Base-by-base conservation (phyloP, 64 coral and sea anemone species). In the Platygyra sinensis region DNA sequence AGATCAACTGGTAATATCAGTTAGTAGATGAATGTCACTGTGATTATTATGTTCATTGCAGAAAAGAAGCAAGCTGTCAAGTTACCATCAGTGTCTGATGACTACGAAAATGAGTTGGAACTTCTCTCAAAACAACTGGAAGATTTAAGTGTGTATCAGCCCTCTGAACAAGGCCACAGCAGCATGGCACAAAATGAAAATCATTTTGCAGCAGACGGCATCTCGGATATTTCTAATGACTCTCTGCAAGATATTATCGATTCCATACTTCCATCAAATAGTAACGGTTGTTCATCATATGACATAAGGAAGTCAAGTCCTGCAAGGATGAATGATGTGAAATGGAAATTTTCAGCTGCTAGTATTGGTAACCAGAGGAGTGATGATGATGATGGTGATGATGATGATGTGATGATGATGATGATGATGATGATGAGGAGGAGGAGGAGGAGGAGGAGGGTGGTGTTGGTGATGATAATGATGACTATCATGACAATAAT, bases 211-310 rank as follows among this genome's bases (percentile, higher is more conserved):
- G 42, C 2, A 25, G 65, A 5, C 29, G 54, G 1, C 22, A 10
- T 25, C n/a, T n/a, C 20, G 10, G 39, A 85, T 9, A 18, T 16
- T 4, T 46, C 8, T 6, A 22, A 17, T 0, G 81, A 85, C 0
- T 85, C 81, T 25, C 20, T 72, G 22, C 81, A 85, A 64, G 62
- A 72, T 4, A 71, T 85, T 36, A 85, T 85, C 24, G 81, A 85
- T 51, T 85, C 81, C 5, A 50, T 85, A 85, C 60, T 85, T 5
- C 81, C 81, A 52, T 46, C 19, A n/a, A 22, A 11, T 24, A 30
- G 11, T 29, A 46, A 18, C 62, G 57, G 33, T 75, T 1, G n/a
- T 22, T 13, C 32, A 11, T 51, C 63, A 24, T 12, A 14, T 86
- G 72, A 20, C 83, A n/a, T 27, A 9, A 38, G 50, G 28, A 52